Conservation (phyloP, 2,888 invertebrate genomes). For the Eucera pruinosa region DNA sequence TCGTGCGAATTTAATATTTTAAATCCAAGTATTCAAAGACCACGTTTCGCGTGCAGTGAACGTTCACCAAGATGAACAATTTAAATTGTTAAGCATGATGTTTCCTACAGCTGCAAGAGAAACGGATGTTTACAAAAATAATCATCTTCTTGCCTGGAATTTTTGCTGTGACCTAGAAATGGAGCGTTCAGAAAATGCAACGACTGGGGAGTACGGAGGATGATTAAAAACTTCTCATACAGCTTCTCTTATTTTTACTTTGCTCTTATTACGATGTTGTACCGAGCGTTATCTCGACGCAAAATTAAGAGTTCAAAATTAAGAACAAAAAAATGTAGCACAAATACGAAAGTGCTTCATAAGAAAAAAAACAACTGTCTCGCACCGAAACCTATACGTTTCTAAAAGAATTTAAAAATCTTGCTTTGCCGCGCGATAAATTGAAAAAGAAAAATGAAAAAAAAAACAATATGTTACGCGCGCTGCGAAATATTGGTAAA, state of each 20-base stretch:
- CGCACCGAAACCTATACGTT: too few relatives aligned
- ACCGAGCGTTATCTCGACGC: conserved; percentile 22
- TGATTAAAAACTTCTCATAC: conserved; percentile 50
- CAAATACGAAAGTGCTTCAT: too few relatives aligned
- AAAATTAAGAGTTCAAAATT: too few relatives aligned
- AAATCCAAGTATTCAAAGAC: not conserved
- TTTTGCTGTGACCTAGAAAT: conserved; percentile 41
- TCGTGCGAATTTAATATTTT: not conserved
- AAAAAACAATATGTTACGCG: too few relatives aligned
- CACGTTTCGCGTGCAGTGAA: too few relatives aligned
- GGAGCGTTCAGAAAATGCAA: conserved; percentile 23
- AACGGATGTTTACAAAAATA: not conserved
- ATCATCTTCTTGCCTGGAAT: conserved; percentile 1
- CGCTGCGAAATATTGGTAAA: not conserved
- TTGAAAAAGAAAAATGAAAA: not conserved
- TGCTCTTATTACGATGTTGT: conserved; percentile 47
- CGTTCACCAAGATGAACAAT: not conserved
- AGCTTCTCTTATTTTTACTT: conserved; percentile 20
- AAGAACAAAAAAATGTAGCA: too few relatives aligned
- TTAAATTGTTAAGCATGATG: not conserved
- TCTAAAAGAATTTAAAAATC: too few relatives aligned
- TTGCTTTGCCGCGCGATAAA: not conserved
- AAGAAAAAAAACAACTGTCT: too few relatives aligned
- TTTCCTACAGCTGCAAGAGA: not conserved
- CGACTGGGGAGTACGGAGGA: conserved; percentile 44